Base-by-base conservation (phyloP, 64 coral and sea anemone species). In the Hydrozoanthus tunicans region DNA sequence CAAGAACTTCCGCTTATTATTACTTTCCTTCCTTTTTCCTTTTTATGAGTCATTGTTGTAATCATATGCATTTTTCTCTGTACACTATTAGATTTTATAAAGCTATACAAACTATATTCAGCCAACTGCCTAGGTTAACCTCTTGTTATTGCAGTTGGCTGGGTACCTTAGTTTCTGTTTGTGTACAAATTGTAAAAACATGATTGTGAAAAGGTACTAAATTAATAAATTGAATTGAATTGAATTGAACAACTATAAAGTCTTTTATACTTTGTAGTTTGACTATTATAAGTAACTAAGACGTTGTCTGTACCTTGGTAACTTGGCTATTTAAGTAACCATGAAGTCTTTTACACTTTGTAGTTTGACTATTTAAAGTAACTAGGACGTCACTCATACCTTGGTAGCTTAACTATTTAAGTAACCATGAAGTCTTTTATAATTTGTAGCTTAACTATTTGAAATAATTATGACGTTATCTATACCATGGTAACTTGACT, bases 401-500 rank as follows among this genome's bases (percentile, higher is more conserved):
- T 43, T 43, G 0, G 32, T 43, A 43, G 32, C 2, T 43, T 43
- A 2, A 43, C 32, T 43, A 43, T 43, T 2, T 43, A 43, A 43
- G 2, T 43, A 43, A 3, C 17, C 11, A 66, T 66, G 12, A 66
- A 66, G 5, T 4, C 12, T 15, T 17, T 14, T 11, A 4, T 14
- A 66, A 66, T 66, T 66, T 66, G 5, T 17, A 66, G 64, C 10
- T 66, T 11, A 66, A 9, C 12, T 7, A 13, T 13, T 9, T 62
- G 1, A 62, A 9, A 5, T 4, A 51, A 0, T 51, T 80, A 56
- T 63, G 15, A 17, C 58, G 43, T 23, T 27, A 54, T 53, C 12
- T 79, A 74, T 93, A 98, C 96, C 96, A 91, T 27, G 96, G 96
- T 2, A 98, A 51, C 25, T 91, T 95, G 52, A 98, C 96, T n/a